Base-by-base conservation (phyloP, 2,888 invertebrate genomes). In the Anarsia innoxiella region DNA sequence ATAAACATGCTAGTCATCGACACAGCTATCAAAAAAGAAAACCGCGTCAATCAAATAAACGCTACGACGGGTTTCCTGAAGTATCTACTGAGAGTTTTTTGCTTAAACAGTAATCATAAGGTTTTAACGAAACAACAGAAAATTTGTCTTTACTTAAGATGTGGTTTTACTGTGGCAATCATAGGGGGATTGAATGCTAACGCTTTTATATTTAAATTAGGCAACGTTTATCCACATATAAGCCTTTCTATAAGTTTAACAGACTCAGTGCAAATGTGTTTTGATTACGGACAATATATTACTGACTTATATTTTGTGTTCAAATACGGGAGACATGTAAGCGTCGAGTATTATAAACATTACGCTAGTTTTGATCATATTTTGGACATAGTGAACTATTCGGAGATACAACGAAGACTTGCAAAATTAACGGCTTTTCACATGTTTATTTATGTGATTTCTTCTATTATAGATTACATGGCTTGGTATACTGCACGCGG, bases 221-320 rank as follows among this genome's bases (percentile, higher is more conserved):
- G n/a, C n/a, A 25, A 25, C n/a, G 25, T 25, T 3, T 25, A 9
- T n/a, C 25, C 25, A 4, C 2, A n/a, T 25, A 9, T 25, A n/a
- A n/a, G n/a, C 25, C 2, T 25, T n/a, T 9, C 25, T 3, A 25
- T 25, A 4, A n/a, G 2, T 4, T 2, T n/a, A 9, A 25, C 25
- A 25, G 25, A 25, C n/a, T 4, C n/a, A 9, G 5, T 33, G 15
- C 33, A 33, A 25, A 2, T 13, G 1, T 15, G 25, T 13, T 25
- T 11, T 13, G 33, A 33, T 11, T 26, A 15, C 10, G 14, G 19
- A 3, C 26, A 14, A 16, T 33, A 26, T n/a, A 3, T 33, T 8
- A 14, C 26, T 11, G 33, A 33, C 26, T 26, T 33, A 9, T 33
- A 15, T 12, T 23, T 15, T 8, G 15, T 26, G n/a, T 13, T 12